Evolutionary conservation across 2,888 invertebrate genomes (phyloP).

Genomic region (Galerucella pusilla): DNA sequence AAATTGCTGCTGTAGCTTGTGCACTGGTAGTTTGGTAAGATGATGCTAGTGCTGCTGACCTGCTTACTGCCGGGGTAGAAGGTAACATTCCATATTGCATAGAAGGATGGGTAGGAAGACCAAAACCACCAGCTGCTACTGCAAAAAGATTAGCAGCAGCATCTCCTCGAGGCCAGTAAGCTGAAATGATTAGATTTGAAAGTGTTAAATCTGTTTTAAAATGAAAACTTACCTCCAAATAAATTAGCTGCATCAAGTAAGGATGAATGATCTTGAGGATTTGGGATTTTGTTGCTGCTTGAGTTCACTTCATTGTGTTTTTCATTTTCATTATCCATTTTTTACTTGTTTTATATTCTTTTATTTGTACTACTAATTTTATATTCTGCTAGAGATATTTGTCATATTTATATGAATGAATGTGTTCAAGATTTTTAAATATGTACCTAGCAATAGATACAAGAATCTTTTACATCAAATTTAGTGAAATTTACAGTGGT

Average conservation of each 20-base stretch:
- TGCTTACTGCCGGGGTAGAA: constrained; percentile 53
- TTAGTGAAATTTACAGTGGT: neutral
- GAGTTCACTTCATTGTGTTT: constrained; percentile 69
- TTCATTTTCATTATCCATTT: constrained; percentile 87
- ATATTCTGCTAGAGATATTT: no score
- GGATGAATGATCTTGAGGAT: constrained; percentile 71
- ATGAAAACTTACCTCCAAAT: constrained; percentile 61
- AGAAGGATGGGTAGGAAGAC: constrained; percentile 62
- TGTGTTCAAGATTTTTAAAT: no score
- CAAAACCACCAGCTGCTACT: constrained; percentile 65
- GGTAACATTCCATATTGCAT: constrained; percentile 63
- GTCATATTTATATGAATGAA: no score
- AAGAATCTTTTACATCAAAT: no score
- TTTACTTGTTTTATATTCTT: no score
- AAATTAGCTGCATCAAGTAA: constrained; percentile 80
- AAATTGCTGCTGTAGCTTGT: constrained; percentile 63
- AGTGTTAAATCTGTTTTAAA: neutral
- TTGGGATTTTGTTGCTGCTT: constrained; percentile 67
- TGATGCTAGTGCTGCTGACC: constrained; percentile 51
- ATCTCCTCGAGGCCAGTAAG: constrained; percentile 83
- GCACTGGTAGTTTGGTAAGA: constrained; percentile 61
- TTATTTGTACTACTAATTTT: no score
- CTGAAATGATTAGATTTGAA: constrained; percentile 63
- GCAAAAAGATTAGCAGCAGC: constrained; percentile 65
- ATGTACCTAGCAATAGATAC: no score